A percentile compares a stretch with the other conserved stretches of the same genome.
phyloP scores from a whole-genome alignment of 2,888 invertebrate species.

The Drosophila suboccidentalis region DNA sequence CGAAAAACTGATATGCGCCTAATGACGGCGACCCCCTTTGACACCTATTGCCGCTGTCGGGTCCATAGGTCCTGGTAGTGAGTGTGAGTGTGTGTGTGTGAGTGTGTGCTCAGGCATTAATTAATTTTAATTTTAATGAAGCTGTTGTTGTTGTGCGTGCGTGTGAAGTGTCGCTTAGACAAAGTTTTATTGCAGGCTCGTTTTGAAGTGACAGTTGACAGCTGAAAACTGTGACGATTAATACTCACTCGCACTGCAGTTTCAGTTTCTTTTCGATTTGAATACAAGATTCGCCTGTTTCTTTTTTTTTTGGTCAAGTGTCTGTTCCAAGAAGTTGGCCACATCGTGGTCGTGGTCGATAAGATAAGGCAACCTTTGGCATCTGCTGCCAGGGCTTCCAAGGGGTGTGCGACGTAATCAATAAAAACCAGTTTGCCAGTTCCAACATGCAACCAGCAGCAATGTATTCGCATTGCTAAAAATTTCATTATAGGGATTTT shows the following conservation, averaged over 20 bases:
- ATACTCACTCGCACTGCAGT: conserved; percentile 37
- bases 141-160: conserved; percentile 72
- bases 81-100: conserved; percentile 50
- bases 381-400: conserved; percentile 20
- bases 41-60: conserved; percentile 43
- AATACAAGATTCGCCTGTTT: conserved; percentile 27
- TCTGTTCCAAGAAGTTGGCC: conserved; percentile 54
- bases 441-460: conserved; percentile 34
- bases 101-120: conserved; percentile 81
- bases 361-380: conserved; percentile 75
- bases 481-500: conserved; percentile 68
- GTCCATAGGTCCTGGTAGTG: conserved; percentile 47
- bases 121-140: conserved; percentile 84
- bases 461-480: conserved; percentile 46
- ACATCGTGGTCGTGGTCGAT: conserved; percentile 44
- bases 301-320: conserved; percentile 69
- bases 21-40: conserved; percentile 65
- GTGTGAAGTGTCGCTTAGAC: conserved; percentile 71
- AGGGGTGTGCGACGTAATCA: conserved; percentile 60
- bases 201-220: conserved; percentile 73
- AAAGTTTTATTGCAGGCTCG: conserved; percentile 51
- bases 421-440: conserved; percentile 60
- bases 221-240: conserved; percentile 68
- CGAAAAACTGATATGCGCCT: conserved; percentile 66
- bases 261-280: conserved; percentile 40